Evolutionary conservation across 2,888 invertebrate species (phyloP), one percentile per base, ranked within the genome.

Genomic region (Tricholauxania praeusta): DNA sequence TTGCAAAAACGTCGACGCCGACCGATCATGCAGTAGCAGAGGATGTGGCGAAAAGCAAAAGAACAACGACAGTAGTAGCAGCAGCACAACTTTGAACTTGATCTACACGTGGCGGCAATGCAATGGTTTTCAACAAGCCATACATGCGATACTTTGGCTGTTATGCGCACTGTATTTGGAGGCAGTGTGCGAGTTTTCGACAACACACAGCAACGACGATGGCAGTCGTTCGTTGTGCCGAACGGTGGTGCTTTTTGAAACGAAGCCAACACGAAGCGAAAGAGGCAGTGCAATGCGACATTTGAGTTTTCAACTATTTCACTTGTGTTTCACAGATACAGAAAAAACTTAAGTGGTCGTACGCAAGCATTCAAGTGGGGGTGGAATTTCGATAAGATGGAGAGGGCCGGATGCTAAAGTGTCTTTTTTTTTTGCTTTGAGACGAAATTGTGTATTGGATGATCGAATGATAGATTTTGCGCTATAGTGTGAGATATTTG

Each of bases 81-180:
- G 55, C 57, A 67, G 8, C 22, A 67, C 77, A 76, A 78, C 77
- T 83, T 80, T 86, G 85, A 86, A 87, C 86, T 86, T 87, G 86
- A 86, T 86, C 86, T 85, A 84, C 87, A 86, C 87, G 87, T 87
- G 87, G 87, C 83, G 87, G 87, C 80, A 80, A 81, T 83, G 83
- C 83, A 82, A 74, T 75, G 67, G 76, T 80, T 85, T 83, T 81
- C 79, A 66, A 83, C 83, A 74, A 67, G 63, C 70, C 62, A 22
- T 39, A 7, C 39, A 39, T 39, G 39, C 39, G 39, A 39, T 39
- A 39, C 39, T n/a, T 49, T 2, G 63, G 67, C 72, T 69, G 71
- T 60, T 17, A 22, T 55, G 57, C 52, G 53, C 28, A 4, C 4
- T 28, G 47, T 51, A 59, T 28, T 28, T 28, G 28, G 72, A 64